Evolutionary conservation across 2,888 invertebrate species (phyloP), one percentile per base, ranked within the genome.

Genomic region (Chesias legatella): DNA sequence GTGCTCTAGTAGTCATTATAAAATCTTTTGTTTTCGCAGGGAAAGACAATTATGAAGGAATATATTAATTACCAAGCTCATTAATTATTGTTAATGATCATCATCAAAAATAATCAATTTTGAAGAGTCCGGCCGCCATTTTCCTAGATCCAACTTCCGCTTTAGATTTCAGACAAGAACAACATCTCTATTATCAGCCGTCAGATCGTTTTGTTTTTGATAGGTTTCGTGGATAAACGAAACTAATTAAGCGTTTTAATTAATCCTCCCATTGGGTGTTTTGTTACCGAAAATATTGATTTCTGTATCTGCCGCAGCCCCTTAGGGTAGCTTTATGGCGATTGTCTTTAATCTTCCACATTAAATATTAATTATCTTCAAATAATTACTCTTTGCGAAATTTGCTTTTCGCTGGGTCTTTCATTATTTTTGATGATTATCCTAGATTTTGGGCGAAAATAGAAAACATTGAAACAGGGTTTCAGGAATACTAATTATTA

Each of bases 221-320:
- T 76, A 78, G 77, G 78, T 75, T 78, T 77, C 77, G 60, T 60
- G 69, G 77, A 79, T 81, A 79, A 82, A 80, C 75, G 74, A 82
- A 83, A 77, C 79, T 84, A 83, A 84, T 84, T 83, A 76, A 79
- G 72, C 73, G 74, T 79, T 81, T 81, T 82, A 83, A 84, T 85
- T 81, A 81, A 82, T 80, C 78, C 77, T 67, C 60, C 73, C 69
- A 73, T 76, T 71, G 73, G 72, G 80, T 75, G 75, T 80, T 74
- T 73, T 74, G 78, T 83, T 84, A 73, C 80, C 60, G 70, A 73
- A 77, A 79, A 74, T 80, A 78, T 79, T 75, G 76, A 79, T 79
- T 78, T 71, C 60, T 62, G 60, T 65, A 47, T 58, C 55, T 65
- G 57, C 57, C 54, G 48, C 56, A 56, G 57, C 49, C 57, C 53